Evolutionary conservation across 2,888 invertebrate genomes (phyloP).

Genomic region (Pseudolycoriella hygida): DNA sequence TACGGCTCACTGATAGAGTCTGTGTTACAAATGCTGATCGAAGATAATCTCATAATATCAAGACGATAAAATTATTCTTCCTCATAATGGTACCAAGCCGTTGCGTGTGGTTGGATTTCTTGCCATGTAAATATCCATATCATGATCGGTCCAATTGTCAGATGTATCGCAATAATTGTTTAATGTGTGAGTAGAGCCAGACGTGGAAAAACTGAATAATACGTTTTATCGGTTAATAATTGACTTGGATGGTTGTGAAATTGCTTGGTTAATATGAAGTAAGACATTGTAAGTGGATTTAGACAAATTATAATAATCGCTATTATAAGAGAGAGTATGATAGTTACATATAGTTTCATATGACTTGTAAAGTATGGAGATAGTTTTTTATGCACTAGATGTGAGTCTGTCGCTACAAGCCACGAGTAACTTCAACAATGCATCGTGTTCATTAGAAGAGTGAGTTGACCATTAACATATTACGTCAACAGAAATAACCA

Average conservation of each 20-base stretch:
- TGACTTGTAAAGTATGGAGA: too few species aligned
- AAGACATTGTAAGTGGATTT: too few species aligned
- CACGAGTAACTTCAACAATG: too few species aligned
- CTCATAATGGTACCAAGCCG: slow-evolving; percentile 66
- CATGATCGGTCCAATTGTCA: slow-evolving; percentile 88
- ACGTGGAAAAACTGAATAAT: slow-evolving; percentile 38
- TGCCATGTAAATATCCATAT: slow-evolving; percentile 90
- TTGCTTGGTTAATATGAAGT: background rate
- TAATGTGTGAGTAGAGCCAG: slow-evolving; percentile 64
- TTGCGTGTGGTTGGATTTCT: slow-evolving; percentile 75
- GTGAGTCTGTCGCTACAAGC: too few species aligned
- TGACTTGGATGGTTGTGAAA: background rate
- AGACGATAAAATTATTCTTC: slow-evolving; percentile 14
- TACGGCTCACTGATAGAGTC: too few species aligned
- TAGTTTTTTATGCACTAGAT: too few species aligned
- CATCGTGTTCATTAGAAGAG: too few species aligned
- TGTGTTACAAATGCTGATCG: slow-evolving; percentile 14
- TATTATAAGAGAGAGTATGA: too few species aligned
- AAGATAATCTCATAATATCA: slow-evolving; percentile 31
- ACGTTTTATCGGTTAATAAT: background rate
- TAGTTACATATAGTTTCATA: too few species aligned
- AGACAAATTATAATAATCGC: too few species aligned
- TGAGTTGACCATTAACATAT: too few species aligned
- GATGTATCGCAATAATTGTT: slow-evolving; percentile 78
- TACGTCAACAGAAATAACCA: too few species aligned